phyloP scores from a whole-genome alignment of 1,140 invertebrate genomes.

The Drosophila leontia region DNA sequence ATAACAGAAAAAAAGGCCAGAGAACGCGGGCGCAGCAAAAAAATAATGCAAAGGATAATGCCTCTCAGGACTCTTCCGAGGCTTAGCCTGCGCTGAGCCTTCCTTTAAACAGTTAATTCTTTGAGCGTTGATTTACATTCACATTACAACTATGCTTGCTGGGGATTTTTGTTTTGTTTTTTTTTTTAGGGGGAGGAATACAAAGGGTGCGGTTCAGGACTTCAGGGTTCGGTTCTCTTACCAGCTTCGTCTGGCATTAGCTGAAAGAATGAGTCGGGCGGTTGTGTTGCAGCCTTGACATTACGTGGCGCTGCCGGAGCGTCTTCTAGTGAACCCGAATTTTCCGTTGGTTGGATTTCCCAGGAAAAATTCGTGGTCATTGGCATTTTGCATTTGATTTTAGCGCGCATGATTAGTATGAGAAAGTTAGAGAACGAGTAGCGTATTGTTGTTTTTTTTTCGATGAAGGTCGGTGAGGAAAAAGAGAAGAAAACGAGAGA shows the following conservation, averaged over 20 bases:
- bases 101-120: conserved; percentile 10
- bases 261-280: conserved; percentile 87
- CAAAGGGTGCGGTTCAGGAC: conserved; percentile 6
- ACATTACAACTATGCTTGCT: conserved; percentile 50
- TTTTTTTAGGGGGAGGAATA: not conserved
- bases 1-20: conserved; percentile 4
- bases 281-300: conserved; percentile 86
- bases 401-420: conserved; percentile 72
- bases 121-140: conserved; percentile 20
- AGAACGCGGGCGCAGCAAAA: conserved; percentile 15
- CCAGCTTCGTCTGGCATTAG: conserved; percentile 88
- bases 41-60: conserved; percentile 21
- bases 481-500: conserved; percentile 82
- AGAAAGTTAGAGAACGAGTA: conserved; percentile 71
- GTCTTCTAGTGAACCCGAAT: conserved; percentile 85
- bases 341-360: conserved; percentile 60
- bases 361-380: conserved; percentile 50
- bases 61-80: not conserved
- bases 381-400: conserved; percentile 51
- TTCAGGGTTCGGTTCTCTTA: conserved; percentile 84
- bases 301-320: conserved; percentile 85
- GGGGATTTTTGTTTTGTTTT: not conserved
- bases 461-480: conserved; percentile 69
- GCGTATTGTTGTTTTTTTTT: conserved; percentile 45
- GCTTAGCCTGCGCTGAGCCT: conserved; percentile 2